Evolutionary conservation across 1,140 invertebrate genomes (phyloP).

Genomic region (Notospermus geniculatus): DNA sequence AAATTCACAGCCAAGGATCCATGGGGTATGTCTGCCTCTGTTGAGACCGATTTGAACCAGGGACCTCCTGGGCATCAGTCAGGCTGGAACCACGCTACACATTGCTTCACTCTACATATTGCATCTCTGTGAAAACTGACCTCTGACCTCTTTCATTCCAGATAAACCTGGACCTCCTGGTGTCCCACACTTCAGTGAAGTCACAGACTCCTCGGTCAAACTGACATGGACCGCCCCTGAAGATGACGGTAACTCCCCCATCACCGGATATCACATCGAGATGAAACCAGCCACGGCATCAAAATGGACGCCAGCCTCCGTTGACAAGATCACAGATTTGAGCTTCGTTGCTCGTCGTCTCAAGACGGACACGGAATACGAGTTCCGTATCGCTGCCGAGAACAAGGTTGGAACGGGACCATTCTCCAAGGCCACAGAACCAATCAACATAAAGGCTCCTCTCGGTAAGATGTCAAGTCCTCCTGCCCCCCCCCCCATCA

Average conservation of each 20-base stretch:
- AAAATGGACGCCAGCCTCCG: constrained; percentile 89
- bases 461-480: constrained; percentile 87
- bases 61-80: too few species aligned
- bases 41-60: too few species aligned
- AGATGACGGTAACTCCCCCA: constrained; percentile 92
- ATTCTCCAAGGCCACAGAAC: constrained; percentile 83
- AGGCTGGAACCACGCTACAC: too few species aligned
- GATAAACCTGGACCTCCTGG: constrained; percentile 74
- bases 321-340: constrained; percentile 57
- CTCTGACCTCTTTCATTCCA: constrained; percentile 42
- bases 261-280: constrained; percentile 48
- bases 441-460: constrained; percentile 88
- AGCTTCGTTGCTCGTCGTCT: constrained; percentile 64
- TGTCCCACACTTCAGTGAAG: constrained; percentile 61
- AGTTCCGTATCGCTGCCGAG: constrained; percentile 87
- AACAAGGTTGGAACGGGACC: constrained; percentile 96
- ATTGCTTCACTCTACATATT: too few species aligned
- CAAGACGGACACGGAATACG: constrained; percentile 84
- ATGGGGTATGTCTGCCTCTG: constrained; percentile 68
- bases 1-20: constrained; percentile 91
- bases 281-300: background rate
- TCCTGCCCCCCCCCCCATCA: too few species aligned
- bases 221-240: constrained; percentile 84
- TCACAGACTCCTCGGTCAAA: background rate
- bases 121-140: too few species aligned